Conservation (phyloP, 2,888 invertebrate species). For the Zygogramma bicolorata region DNA sequence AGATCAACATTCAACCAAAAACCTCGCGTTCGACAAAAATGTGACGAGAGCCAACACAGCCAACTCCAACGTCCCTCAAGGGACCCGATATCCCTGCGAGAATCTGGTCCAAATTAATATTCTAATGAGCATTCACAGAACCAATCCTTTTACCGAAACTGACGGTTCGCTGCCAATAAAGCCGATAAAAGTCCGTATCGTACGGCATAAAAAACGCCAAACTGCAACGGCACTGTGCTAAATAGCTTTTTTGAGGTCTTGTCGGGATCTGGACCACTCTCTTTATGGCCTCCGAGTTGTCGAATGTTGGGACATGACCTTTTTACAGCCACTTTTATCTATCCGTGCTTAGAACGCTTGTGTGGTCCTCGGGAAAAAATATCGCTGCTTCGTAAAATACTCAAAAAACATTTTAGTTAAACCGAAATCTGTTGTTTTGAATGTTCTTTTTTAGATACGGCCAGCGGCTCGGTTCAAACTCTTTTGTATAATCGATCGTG, state of each 20-base stretch:
- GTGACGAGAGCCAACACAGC: too few relatives aligned
- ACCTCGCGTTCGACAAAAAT: too few relatives aligned
- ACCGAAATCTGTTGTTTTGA: slow-evolving; percentile 44
- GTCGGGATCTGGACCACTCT: slow-evolving; percentile 47
- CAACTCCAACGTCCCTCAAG: not conserved
- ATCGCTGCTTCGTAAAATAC: slow-evolving; percentile 43
- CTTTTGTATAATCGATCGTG: not conserved
- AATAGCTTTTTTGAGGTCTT: slow-evolving; percentile 40
- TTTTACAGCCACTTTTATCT: slow-evolving; percentile 50
- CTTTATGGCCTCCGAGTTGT: slow-evolving; percentile 50
- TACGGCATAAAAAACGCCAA: slow-evolving; percentile 22
- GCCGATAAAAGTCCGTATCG: slow-evolving; percentile 15
- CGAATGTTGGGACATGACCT: slow-evolving; percentile 51
- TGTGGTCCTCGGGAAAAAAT: slow-evolving; percentile 51
- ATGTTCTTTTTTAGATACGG: slow-evolving; percentile 36
- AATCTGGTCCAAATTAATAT: slow-evolving; percentile 7
- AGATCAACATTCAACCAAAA: too few relatives aligned
- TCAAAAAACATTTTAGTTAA: slow-evolving; percentile 44
- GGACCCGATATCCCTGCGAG: not conserved
- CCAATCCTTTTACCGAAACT: slow-evolving; percentile 3
- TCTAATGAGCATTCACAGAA: slow-evolving; percentile 1
- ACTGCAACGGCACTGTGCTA: slow-evolving; percentile 31
- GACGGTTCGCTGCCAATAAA: not conserved
- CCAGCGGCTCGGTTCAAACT: slow-evolving; percentile 3
- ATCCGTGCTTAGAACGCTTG: slow-evolving; percentile 54